Evolutionary conservation across 2,888 invertebrate genomes (phyloP).

Genomic region (Eulithis prunata): DNA sequence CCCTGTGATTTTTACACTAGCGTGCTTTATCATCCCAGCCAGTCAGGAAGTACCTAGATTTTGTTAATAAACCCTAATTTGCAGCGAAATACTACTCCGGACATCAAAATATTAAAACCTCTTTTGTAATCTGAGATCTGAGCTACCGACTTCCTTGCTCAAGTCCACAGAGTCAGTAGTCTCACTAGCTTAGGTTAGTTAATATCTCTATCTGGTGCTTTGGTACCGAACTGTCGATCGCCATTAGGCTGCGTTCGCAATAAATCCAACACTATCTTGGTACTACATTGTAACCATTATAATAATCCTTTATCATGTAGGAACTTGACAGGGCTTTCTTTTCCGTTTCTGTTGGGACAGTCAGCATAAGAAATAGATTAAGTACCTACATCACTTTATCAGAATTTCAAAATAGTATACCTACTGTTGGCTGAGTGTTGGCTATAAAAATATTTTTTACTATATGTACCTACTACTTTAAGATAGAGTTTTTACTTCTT

Average conservation of each 20-base stretch:
- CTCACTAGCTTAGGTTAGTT: slow-evolving; percentile 48
- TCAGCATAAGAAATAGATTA: background rate
- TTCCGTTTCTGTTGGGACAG: background rate
- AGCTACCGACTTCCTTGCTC: background rate
- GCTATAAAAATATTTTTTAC: too few relatives aligned
- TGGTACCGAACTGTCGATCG: slow-evolving; percentile 58
- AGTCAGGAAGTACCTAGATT: too few relatives aligned
- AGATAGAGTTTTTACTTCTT: too few relatives aligned
- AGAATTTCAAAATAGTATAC: too few relatives aligned
- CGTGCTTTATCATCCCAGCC: too few relatives aligned
- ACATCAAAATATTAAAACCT: too few relatives aligned
- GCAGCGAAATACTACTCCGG: too few relatives aligned
- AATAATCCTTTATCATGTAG: slow-evolving; percentile 9
- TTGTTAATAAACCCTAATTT: background rate
- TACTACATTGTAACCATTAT: slow-evolving; percentile 15
- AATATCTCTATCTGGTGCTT: slow-evolving; percentile 62
- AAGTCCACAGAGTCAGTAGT: slow-evolving; percentile 38
- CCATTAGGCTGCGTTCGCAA: slow-evolving; percentile 48
- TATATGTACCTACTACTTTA: too few relatives aligned
- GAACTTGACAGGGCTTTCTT: background rate
- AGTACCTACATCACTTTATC: too few relatives aligned
- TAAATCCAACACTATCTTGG: slow-evolving; percentile 33
- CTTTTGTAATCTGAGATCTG: too few relatives aligned
- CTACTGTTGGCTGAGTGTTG: too few relatives aligned
- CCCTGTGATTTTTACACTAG: too few relatives aligned